Evolutionary conservation across 1,140 invertebrate genomes (phyloP), one percentile per base, ranked within the genome.

Genomic region (Rhopalosiphum maidis): DNA sequence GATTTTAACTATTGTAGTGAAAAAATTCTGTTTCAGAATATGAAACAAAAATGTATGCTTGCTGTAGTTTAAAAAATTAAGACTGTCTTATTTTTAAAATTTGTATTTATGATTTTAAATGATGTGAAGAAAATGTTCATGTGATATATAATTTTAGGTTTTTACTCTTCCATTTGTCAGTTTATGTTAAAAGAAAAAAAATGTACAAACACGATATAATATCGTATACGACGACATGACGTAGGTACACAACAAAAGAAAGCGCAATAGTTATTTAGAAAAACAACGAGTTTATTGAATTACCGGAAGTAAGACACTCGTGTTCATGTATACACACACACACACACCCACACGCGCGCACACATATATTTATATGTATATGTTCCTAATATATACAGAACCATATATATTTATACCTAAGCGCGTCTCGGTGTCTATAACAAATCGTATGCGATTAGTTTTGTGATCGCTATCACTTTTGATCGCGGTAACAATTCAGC

Each of bases 401-500:
- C 83, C 30, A 46, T 86, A 86, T 46, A 46, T 46, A 25, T 46
- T 18, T 88, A 54, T 88, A 41, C 11, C 23, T 51, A 48, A 22
- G n/a, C 30, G 21, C 68, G 46, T 83, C 68, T 82, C 15, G n/a
- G 30, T 21, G 43, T 43, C 82, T 91, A 48, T 48, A 82, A 83
- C 46, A 41, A 92, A 92, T 92, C 35, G 46, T 37, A 83, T 77
- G 68, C 41, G 46, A 92, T 83, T 83, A 92, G 43, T 92, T 83
- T 92, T 85, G 77, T 82, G 55, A 91, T 91, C 68, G 91, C 91
- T 83, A 92, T 92, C 91, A 92, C 91, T 92, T 92, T 92, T 92
- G 91, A 92, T 92, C 91, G 77, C 77, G 46, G 68, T 22, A 92
- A 82, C 68, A 92, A 92, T 92, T 83, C 91, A 92, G 46, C 51